These are phyloP conservation scores for Eretmochelys imbricata DNA, from an alignment of 2,113 vertebrate species.

Conservation along the genomic window DNA sequence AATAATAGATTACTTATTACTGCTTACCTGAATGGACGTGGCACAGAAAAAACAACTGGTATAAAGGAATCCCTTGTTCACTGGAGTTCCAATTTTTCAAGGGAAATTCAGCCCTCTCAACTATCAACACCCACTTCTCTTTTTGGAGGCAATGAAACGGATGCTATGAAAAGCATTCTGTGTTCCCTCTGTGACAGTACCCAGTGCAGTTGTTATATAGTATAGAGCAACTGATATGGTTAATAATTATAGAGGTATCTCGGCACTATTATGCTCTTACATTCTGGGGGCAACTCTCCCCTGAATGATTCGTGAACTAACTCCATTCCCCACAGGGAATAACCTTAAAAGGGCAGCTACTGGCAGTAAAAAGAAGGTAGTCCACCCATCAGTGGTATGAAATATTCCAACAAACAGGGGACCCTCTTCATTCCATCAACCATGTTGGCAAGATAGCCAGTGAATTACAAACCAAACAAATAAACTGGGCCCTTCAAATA, in stretches of 20 bases:
- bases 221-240: background rate
- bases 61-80: background rate
- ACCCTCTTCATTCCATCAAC: background rate
- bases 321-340: background rate
- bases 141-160: background rate
- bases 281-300: background rate
- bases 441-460: background rate
- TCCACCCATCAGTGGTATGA: background rate
- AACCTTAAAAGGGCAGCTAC: background rate
- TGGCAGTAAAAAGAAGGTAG: background rate
- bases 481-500: background rate
- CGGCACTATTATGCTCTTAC: background rate
- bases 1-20: background rate
- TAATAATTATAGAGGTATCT: background rate
- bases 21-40: background rate
- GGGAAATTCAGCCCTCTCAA: background rate
- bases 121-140: background rate
- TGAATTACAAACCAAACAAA: background rate
- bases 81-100: background rate
- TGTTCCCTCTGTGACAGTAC: background rate
- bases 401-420: background rate
- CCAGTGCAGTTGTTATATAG: background rate
- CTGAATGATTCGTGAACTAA: background rate
- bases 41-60: background rate
- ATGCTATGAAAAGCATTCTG: background rate